Conservation (phyloP, 1,140 invertebrate species). For the Maconellicoccus hirsutus region DNA sequence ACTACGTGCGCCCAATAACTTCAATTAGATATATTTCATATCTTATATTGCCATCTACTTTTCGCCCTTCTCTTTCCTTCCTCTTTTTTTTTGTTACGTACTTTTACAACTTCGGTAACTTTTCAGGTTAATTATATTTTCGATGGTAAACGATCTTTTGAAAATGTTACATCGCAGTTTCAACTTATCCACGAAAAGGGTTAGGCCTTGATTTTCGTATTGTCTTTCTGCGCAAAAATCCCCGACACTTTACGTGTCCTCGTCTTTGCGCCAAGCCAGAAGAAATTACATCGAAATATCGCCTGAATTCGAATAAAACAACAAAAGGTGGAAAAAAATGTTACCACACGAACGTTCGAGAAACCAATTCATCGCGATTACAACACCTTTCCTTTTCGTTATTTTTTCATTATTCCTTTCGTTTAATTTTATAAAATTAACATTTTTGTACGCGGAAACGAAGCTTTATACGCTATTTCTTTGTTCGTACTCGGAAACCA, state of each 20-base stretch:
- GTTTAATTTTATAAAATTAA: constrained; percentile 1
- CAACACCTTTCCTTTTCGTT: neutral
- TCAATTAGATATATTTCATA: constrained; percentile 10
- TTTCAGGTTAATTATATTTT: neutral
- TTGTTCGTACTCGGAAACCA: neutral
- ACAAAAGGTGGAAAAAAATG: too few species aligned
- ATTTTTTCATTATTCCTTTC: neutral
- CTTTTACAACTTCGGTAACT: neutral
- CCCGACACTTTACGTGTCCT: too few species aligned
- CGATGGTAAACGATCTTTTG: neutral
- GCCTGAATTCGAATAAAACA: too few species aligned
- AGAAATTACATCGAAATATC: too few species aligned
- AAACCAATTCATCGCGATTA: neutral
- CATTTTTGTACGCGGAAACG: constrained; percentile 7
- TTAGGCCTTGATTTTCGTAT: neutral
- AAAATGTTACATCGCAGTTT: neutral
- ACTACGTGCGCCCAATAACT: constrained; percentile 1
- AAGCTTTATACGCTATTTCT: neutral
- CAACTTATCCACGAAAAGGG: neutral
- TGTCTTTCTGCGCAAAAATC: too few species aligned
- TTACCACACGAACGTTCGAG: too few species aligned
- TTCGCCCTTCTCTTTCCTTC: neutral
- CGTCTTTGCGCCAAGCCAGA: too few species aligned
- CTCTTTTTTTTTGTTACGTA: neutral
- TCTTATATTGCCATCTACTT: constrained; percentile 9